phyloP scores from a whole-genome alignment of 2,797 vertebrate genomes.

The Helicolenus hilgendorfi region DNA sequence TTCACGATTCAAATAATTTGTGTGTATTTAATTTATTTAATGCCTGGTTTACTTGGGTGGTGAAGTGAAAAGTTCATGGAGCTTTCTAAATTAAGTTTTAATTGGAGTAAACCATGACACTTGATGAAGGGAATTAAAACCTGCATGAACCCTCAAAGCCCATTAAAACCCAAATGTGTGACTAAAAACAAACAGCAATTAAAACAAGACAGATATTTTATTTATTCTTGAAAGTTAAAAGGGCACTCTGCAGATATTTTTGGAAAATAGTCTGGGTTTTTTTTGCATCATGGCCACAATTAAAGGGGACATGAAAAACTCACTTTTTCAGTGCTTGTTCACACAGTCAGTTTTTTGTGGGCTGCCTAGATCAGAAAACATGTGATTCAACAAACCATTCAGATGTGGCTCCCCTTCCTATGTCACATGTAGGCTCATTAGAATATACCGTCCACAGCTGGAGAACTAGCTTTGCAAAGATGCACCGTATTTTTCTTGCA shows the following conservation, averaged over 20 bases:
- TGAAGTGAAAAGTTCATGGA: neutral
- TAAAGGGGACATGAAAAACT: neutral
- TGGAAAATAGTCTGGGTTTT: neutral
- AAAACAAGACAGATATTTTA: neutral
- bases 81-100: neutral
- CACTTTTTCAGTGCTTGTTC: no score
- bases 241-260: neutral
- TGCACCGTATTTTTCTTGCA: no score
- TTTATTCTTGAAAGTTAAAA: neutral
- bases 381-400: neutral
- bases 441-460: neutral
- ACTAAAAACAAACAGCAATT: neutral
- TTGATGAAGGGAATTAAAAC: neutral
- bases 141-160: neutral
- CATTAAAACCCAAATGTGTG: neutral
- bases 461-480: neutral
- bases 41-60: neutral
- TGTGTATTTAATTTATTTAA: neutral
- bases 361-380: neutral
- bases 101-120: neutral
- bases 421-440: neutral
- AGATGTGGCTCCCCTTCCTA: neutral
- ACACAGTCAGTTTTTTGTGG: neutral
- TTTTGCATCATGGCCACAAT: neutral
- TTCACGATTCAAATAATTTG: neutral